A percentile compares a stretch with the other conserved stretches of the same genome.
Conservation (phyloP, 2,797 vertebrate genomes). For the Lithobates pipiens region DNA sequence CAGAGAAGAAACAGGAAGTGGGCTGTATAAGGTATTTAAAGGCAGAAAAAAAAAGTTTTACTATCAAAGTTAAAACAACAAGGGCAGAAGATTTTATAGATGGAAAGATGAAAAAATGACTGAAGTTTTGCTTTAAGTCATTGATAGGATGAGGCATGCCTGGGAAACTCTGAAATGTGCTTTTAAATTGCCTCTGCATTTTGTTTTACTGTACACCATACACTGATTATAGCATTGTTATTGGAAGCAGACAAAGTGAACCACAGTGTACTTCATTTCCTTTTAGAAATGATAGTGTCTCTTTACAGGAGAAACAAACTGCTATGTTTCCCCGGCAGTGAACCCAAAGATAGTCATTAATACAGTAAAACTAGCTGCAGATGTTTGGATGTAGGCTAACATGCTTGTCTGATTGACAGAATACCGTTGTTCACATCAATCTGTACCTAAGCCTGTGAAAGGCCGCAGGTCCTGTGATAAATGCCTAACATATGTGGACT, state of each 20-base stretch:
- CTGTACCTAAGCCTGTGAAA: neutral
- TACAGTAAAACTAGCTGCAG: neutral
- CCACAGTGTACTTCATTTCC: neutral
- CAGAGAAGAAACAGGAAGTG: no score
- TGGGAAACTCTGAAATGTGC: no score
- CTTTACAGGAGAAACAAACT: neutral
- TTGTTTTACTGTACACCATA: neutral
- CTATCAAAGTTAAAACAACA: no score
- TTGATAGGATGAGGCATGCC: no score
- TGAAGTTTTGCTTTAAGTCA: no score
- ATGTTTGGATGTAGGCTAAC: neutral
- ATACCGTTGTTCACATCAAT: neutral
- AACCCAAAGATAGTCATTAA: neutral
- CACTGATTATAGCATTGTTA: neutral
- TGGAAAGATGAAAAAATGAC: no score
- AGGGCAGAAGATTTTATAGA: no score
- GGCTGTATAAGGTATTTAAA: no score
- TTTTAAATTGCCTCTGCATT: neutral
- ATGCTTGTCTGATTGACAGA: neutral
- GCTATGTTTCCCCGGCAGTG: neutral
- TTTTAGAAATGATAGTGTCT: neutral
- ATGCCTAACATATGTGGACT: neutral
- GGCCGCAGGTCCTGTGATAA: neutral
- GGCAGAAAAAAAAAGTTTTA: no score
- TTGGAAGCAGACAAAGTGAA: neutral